A percentile compares a stretch with the other conserved stretches of the same genome.
Evolutionary conservation across 2,888 invertebrate species (phyloP).

Genomic region (Aradus depressus): DNA sequence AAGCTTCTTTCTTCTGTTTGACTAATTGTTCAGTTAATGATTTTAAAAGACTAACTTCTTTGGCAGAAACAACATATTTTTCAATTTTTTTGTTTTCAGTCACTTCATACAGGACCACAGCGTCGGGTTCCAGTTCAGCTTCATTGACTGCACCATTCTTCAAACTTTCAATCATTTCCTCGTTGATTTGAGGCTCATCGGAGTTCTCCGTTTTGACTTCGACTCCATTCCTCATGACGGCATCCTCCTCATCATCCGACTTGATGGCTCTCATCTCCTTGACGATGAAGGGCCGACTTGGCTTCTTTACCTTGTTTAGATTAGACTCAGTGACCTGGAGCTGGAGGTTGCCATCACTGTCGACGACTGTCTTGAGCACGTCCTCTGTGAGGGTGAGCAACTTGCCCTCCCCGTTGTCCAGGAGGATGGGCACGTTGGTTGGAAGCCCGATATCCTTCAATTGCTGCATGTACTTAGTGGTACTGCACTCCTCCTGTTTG

Average conservation of each 20-base stretch:
- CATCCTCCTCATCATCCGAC: slow-evolving; percentile 15
- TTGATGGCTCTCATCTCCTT: slow-evolving; percentile 25
- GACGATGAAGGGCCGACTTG: slow-evolving; percentile 25
- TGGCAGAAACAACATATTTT: slow-evolving; percentile 32
- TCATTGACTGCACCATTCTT: slow-evolving; percentile 26
- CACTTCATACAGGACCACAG: slow-evolving; percentile 31
- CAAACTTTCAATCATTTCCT: slow-evolving; percentile 28
- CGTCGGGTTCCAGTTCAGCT: slow-evolving; percentile 31
- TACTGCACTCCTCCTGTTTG: slow-evolving; percentile 36
- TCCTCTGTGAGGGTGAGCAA: slow-evolving; percentile 54
- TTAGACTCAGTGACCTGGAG: slow-evolving; percentile 11
- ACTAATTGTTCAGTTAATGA: slow-evolving; percentile 28
- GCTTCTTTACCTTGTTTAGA: slow-evolving; percentile 20
- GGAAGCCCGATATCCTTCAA: slow-evolving; percentile 36
- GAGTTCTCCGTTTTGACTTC: slow-evolving; percentile 16
- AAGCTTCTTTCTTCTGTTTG: slow-evolving; percentile 25
- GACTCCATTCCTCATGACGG: background rate
- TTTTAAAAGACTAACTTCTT: slow-evolving; percentile 31
- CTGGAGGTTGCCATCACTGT: slow-evolving; percentile 25
- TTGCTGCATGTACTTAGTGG: slow-evolving; percentile 32
- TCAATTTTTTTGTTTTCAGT: slow-evolving; percentile 30
- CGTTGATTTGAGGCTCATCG: slow-evolving; percentile 26
- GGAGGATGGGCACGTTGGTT: slow-evolving; percentile 45
- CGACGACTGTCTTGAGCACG: slow-evolving; percentile 37
- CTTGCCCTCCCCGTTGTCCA: slow-evolving; percentile 52